Base-by-base conservation (phyloP, 2,113 vertebrate species). In the Gambusia holbrooki region DNA sequence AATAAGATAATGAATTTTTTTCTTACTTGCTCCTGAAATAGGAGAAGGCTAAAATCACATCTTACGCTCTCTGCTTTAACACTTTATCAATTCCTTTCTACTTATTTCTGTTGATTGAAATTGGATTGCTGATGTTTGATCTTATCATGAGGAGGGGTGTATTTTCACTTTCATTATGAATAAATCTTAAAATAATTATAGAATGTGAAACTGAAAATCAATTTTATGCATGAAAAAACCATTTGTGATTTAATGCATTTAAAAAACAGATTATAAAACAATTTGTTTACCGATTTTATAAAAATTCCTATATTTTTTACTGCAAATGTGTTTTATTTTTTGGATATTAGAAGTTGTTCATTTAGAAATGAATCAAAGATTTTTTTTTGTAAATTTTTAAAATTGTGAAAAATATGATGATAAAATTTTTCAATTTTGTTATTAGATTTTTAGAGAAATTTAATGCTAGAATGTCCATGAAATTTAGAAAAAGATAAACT, bases 181-280 rank as follows among this genome's bases (percentile, higher is more conserved):
- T 86, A 22, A 13, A 77, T 82, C 77, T 83, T 65, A 62, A 76
- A 58, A 42, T 81, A 65, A 82, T 71, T 83, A 76, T n/a, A 76
- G 32, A 83, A 78, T 73, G 32, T 27, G 30, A 65, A 83, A 77
- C 45, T 17, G 64, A 81, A 81, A 84, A 80, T 54, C 0, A 74
- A 76, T 69, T 78, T 33, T 15, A 68, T 32, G 69, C 30, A 0
- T 65, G n/a, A 33, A 17, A 45, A 65, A 28, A 22, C 65, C 35
- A 62, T 69, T 27, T 63, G 12, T 63, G 13, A 29, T 62, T 15
- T 51, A 22, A 29, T 32, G 29, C 29, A 63, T 17, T 63, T 17
- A 32, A 33, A 62, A 30, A 64, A 33, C 32, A 3, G 22, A 25
- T 33, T 19, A 32, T 32, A 15, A 28, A 11, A 61, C 3, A 14